Percentiles rank a stretch among this genome's conserved stretches.
These are phyloP conservation scores for Trichonephila clavipes DNA, from an alignment of 1,140 invertebrate species.

Conservation along the genomic window DNA sequence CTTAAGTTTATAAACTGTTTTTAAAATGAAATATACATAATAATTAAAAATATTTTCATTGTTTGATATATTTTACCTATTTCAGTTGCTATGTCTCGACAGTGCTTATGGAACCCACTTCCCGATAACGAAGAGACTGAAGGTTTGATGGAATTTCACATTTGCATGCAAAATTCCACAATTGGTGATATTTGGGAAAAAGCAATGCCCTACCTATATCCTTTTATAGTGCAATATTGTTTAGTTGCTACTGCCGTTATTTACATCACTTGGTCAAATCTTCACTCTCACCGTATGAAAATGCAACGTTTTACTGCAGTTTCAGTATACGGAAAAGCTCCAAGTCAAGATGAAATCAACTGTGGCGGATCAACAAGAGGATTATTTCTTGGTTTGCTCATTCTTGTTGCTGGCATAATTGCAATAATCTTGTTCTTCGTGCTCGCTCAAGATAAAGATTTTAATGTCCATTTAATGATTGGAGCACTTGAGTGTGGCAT, in stretches of 20 bases:
- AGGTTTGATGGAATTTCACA: constrained; percentile 83
- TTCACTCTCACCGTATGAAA: constrained; percentile 49
- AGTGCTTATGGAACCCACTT: constrained; percentile 32
- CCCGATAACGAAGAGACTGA: constrained; percentile 81
- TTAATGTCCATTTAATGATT: constrained; percentile 81
- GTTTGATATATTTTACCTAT: neutral
- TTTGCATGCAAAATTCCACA: constrained; percentile 84
- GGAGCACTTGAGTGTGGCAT: constrained; percentile 78
- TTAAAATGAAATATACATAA: too few species aligned
- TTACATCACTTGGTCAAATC: constrained; percentile 85
- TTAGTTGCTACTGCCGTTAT: constrained; percentile 85
- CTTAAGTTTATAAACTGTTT: too few species aligned
- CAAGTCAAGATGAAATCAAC: constrained; percentile 80
- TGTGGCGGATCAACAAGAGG: constrained; percentile 85
- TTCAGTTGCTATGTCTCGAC: constrained; percentile 38
- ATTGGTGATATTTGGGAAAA: constrained; percentile 85
- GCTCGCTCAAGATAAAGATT: constrained; percentile 83
- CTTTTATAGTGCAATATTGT: constrained; percentile 84
- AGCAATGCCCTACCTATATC: constrained; percentile 85
- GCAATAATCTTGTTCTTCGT: constrained; percentile 85
- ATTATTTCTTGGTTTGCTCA: constrained; percentile 84
- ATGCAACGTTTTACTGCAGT: constrained; percentile 51
- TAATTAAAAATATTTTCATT: too few species aligned
- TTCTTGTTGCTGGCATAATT: constrained; percentile 84
- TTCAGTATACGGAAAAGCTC: constrained; percentile 51